phyloP scores from a whole-genome alignment of 2,797 vertebrate species.

The Lindbergichthys nudifrons region DNA sequence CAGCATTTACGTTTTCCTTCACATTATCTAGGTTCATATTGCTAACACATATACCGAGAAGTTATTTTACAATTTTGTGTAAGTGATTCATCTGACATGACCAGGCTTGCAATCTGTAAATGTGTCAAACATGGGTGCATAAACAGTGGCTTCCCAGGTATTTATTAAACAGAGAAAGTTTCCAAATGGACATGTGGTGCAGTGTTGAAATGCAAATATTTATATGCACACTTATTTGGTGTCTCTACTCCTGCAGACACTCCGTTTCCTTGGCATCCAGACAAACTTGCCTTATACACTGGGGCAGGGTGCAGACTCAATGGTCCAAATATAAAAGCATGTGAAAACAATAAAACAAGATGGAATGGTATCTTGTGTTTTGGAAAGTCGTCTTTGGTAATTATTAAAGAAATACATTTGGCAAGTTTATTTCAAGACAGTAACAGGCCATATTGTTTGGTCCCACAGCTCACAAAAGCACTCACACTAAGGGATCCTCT shows the following conservation, averaged over 20 bases:
- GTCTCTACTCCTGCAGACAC: constrained; percentile 19
- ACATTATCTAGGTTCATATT: neutral
- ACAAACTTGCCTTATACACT: constrained; percentile 18
- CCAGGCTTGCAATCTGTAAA: constrained; percentile 26
- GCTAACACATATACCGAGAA: neutral
- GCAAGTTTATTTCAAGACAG: neutral
- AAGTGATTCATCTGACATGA: neutral
- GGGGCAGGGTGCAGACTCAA: constrained; percentile 15
- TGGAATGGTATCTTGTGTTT: neutral
- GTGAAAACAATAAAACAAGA: constrained; percentile 4
- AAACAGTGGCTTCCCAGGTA: constrained; percentile 26
- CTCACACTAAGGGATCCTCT: constrained; percentile 70
- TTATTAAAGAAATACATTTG: constrained; percentile 11
- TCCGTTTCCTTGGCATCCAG: constrained; percentile 1
- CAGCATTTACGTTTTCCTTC: neutral
- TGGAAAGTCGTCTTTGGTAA: neutral
- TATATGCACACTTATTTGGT: constrained; percentile 33
- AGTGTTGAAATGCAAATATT: constrained; percentile 64
- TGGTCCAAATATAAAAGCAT: neutral
- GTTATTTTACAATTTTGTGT: constrained; percentile 4
- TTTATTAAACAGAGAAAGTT: constrained; percentile 49
- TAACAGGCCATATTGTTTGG: neutral
- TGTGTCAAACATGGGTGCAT: constrained; percentile 33
- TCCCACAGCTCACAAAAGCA: constrained; percentile 43
- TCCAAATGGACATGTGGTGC: constrained; percentile 43